Percentiles rank a stretch among this genome's conserved stretches.
Evolutionary conservation across 2,113 vertebrate genomes (phyloP).

Genomic region (Anthoscopus minutus): DNA sequence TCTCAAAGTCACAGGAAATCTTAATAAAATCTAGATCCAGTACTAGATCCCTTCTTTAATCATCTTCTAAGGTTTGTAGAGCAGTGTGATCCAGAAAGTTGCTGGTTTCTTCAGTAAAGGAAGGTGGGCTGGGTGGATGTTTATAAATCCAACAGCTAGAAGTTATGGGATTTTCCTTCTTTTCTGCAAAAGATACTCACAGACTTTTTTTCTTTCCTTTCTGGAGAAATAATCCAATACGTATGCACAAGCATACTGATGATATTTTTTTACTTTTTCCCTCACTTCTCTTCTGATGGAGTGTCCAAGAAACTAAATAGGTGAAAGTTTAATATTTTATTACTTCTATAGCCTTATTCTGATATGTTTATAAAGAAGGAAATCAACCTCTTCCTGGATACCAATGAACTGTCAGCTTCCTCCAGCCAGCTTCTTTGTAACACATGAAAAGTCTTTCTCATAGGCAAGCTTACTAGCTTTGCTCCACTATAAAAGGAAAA

Average conservation of each 20-base stretch:
- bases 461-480: background rate
- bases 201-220: background rate
- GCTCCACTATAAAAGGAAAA: background rate
- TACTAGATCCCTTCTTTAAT: background rate
- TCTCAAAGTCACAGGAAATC: background rate
- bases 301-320: background rate
- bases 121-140: background rate
- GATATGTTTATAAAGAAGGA: slow-evolving; percentile 18
- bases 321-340: background rate
- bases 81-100: background rate
- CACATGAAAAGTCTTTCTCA: background rate
- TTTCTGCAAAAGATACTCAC: background rate
- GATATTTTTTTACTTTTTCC: background rate
- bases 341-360: background rate
- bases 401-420: background rate
- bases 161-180: background rate
- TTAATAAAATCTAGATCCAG: background rate
- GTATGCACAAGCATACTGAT: background rate
- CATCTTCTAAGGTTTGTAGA: background rate
- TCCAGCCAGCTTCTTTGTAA: background rate
- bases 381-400: slow-evolving; percentile 2
- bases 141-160: background rate
- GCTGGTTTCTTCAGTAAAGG: background rate
- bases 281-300: background rate
- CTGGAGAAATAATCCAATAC: background rate